A percentile compares a stretch with the other conserved stretches of the same genome.
phyloP scores from a whole-genome alignment of 1,140 invertebrate species.

The Pemphigus obesinymphae region DNA sequence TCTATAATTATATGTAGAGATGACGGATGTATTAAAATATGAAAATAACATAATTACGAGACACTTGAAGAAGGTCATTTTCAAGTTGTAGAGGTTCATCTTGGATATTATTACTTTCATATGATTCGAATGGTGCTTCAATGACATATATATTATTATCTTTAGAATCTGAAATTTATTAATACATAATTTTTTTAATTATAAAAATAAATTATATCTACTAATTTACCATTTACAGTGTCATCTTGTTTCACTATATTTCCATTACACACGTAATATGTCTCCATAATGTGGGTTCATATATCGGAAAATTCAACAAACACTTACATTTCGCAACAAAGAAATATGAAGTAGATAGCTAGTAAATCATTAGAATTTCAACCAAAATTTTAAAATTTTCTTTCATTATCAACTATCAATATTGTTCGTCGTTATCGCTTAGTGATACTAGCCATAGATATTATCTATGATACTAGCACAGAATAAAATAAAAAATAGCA shows the following conservation, averaged over 20 bases:
- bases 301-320: not conserved
- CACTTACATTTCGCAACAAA: not conserved
- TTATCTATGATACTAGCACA: not conserved
- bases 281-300: not conserved
- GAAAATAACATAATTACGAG: too few relatives aligned
- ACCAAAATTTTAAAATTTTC: not conserved
- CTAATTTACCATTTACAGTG: not conserved
- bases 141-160: slow-evolving; percentile 21
- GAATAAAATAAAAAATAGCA: too few relatives aligned
- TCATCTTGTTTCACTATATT: slow-evolving; percentile 2
- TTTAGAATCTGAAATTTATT: slow-evolving; percentile 3
- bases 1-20: too few relatives aligned
- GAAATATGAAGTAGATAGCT: not conserved
- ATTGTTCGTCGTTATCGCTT: not conserved
- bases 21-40: too few relatives aligned
- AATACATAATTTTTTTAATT: not conserved
- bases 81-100: not conserved
- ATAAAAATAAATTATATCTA: not conserved
- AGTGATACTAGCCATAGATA: not conserved
- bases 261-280: not conserved
- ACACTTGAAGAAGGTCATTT: not conserved
- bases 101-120: not conserved
- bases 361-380: not conserved
- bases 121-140: slow-evolving; percentile 2
- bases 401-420: not conserved